Percentiles rank a stretch among this genome's conserved stretches.
These are phyloP conservation scores for Orthosia incerta DNA, from an alignment of 2,888 invertebrate genomes.

Conservation along the genomic window DNA sequence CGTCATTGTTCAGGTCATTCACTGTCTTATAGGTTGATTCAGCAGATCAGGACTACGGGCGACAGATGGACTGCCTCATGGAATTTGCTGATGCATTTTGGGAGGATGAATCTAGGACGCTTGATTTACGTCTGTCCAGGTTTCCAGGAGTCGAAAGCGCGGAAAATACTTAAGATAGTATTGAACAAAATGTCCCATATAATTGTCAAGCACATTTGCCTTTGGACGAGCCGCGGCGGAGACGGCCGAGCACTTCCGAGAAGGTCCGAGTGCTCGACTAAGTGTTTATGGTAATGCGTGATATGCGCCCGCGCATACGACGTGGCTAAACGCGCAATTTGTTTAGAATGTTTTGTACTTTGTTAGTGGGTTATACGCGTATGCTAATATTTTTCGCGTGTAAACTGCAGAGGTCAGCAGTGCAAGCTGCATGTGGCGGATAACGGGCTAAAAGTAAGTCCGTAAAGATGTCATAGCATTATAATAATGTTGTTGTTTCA, in stretches of 20 bases:
- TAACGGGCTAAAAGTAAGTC: background rate
- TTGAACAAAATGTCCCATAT: background rate
- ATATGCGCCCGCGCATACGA: constrained; percentile 65
- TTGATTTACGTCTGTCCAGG: background rate
- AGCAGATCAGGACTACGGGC: background rate
- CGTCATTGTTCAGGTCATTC: too few species aligned
- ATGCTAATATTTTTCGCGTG: constrained; percentile 41
- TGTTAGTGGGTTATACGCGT: constrained; percentile 39
- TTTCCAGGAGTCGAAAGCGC: background rate
- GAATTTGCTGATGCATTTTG: background rate
- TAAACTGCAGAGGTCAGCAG: constrained; percentile 18
- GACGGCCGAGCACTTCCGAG: constrained; percentile 46
- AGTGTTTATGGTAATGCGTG: constrained; percentile 64
- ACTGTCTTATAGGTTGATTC: background rate
- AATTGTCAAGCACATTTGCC: constrained; percentile 7
- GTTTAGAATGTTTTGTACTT: constrained; percentile 50
- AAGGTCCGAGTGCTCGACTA: constrained; percentile 48
- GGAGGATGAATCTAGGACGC: background rate
- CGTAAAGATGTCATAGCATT: background rate
- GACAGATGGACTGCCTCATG: background rate
- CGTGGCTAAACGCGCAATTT: constrained; percentile 54
- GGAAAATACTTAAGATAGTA: background rate
- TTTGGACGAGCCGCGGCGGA: constrained; percentile 16
- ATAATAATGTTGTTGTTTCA: background rate
- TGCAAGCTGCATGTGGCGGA: background rate